These are phyloP conservation scores for Perithous albicinctus DNA, from an alignment of 2,888 invertebrate species.

Conservation along the genomic window DNA sequence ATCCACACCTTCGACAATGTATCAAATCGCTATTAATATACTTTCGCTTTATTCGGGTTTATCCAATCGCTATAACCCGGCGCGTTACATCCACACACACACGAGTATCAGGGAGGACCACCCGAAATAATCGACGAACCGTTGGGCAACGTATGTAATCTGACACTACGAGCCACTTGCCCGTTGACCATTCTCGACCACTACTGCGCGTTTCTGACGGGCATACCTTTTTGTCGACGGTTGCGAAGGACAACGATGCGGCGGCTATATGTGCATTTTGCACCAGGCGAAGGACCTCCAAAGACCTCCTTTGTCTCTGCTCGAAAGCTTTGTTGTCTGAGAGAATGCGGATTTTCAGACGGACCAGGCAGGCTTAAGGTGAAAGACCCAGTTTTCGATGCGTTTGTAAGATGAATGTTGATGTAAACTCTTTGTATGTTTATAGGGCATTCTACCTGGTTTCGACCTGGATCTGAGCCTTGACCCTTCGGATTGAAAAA, in stretches of 20 bases:
- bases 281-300: constrained; percentile 50
- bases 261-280: constrained; percentile 31
- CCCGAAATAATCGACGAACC: constrained; percentile 71
- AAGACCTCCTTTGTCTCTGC: constrained; percentile 61
- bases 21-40: constrained; percentile 51
- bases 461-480: too few species aligned
- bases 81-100: not conserved
- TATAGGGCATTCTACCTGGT: too few species aligned
- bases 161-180: constrained; percentile 20
- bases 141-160: constrained; percentile 65
- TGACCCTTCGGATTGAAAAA: too few species aligned
- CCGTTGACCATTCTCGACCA: constrained; percentile 43
- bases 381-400: too few species aligned
- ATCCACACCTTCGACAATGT: constrained; percentile 46
- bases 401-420: too few species aligned
- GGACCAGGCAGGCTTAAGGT: not conserved
- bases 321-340: constrained; percentile 65
- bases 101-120: constrained; percentile 68
- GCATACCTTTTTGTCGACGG: not conserved
- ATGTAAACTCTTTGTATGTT: too few species aligned
- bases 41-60: not conserved
- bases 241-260: constrained; percentile 36
- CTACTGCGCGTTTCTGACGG: constrained; percentile 54
- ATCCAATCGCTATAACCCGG: too few species aligned
- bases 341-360: constrained; percentile 23